Evolutionary conservation across 1,140 invertebrate genomes (phyloP), one percentile per base, ranked within the genome.

Genomic region (Choristoneura fumiferana): DNA sequence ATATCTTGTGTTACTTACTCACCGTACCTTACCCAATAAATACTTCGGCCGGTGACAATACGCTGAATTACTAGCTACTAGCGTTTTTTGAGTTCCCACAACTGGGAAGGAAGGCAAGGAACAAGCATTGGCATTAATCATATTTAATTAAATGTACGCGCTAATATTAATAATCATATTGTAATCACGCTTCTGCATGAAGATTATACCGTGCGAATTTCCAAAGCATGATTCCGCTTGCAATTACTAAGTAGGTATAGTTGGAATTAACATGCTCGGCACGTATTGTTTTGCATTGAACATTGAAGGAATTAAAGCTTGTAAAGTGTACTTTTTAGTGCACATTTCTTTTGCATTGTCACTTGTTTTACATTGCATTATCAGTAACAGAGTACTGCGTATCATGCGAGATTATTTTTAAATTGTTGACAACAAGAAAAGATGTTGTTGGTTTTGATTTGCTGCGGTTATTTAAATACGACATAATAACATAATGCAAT

Each of bases 151-250:
- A 29, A 22, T 49, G 18, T 49, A 49, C 43, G 22, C 22, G 22
- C 2, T 29, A 29, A 29, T 29, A 29, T 29, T 29, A 22, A 49
- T 49, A 49, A 49, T 49, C 29, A n/a, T 18, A 43, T 49, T 49
- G 43, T 49, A 22, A 49, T 49, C 43, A 49, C 43, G 43, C 43
- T 49, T 29, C n/a, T 22, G 17, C 43, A 49, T 49, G 43, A 1
- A 49, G 43, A 49, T 49, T 8, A 49, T 49, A 49, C 22, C 43
- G 43, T 49, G 43, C 43, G 43, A 49, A 49, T 10, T 49, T 49
- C 43, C 43, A 49, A 22, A 17, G 18, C 43, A 49, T 49, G 43
- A 49, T 22, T 49, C 43, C 43, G 10, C 12, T 49, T 49, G 43
- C 10, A n/a, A 49, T 29, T 12, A 10, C n/a, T 29, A 29, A 29